Percentiles rank a stretch among this genome's conserved stretches.
These are phyloP conservation scores for Diplodus sargus DNA, from an alignment of 2,797 vertebrate species.

Conservation along the genomic window DNA sequence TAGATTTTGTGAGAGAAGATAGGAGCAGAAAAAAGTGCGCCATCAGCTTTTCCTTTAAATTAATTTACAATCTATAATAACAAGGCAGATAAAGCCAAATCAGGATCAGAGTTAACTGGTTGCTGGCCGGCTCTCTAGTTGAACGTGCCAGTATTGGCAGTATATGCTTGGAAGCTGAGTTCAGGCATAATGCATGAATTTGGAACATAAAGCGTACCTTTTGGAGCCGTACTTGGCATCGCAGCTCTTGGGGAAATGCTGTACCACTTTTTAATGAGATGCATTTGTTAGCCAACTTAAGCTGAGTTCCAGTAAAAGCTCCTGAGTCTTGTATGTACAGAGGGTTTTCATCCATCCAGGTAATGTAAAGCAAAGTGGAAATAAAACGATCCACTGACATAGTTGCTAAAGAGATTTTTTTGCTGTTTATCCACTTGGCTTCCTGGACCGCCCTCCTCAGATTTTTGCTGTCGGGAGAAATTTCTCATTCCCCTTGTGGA, in stretches of 20 bases:
- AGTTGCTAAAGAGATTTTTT: slow-evolving; percentile 2
- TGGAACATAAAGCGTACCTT: background rate
- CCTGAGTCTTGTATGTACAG: background rate
- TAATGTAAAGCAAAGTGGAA: slow-evolving; percentile 23
- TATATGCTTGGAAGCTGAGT: slow-evolving; percentile 5
- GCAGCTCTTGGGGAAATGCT: slow-evolving; percentile 13
- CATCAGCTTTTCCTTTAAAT: slow-evolving; percentile 39
- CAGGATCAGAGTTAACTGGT: background rate
- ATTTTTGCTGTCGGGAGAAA: slow-evolving; percentile 18
- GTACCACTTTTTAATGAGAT: slow-evolving; percentile 27
- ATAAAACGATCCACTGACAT: background rate
- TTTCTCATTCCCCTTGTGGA: slow-evolving; percentile 10
- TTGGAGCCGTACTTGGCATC: slow-evolving; percentile 19
- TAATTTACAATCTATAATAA: slow-evolving; percentile 27
- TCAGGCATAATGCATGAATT: slow-evolving; percentile 20
- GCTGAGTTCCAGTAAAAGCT: slow-evolving; percentile 20
- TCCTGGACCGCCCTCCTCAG: slow-evolving; percentile 18
- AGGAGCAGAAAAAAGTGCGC: slow-evolving; percentile 21
- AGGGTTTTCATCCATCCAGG: slow-evolving; percentile 19
- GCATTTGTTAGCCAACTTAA: slow-evolving; percentile 16
- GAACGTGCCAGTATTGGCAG: background rate
- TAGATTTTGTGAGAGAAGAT: slow-evolving; percentile 11
- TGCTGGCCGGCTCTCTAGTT: slow-evolving; percentile 5
- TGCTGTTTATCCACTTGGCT: slow-evolving; percentile 11
- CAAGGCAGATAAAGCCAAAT: background rate